These are phyloP conservation scores for Melolontha melolontha DNA, from an alignment of 2,888 invertebrate genomes.

Conservation along the genomic window DNA sequence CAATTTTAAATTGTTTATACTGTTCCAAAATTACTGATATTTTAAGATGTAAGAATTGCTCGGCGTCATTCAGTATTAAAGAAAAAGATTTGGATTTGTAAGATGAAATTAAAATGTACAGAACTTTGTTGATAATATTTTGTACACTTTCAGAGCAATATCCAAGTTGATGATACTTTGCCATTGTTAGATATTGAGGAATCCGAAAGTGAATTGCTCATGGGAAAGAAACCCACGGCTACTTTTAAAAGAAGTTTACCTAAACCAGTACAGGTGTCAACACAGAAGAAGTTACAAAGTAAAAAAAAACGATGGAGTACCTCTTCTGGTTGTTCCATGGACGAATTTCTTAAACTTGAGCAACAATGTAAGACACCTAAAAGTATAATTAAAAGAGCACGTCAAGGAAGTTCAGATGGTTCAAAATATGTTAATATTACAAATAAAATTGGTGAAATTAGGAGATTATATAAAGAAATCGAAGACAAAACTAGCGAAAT, in stretches of 20 bases:
- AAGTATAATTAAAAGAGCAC: neutral
- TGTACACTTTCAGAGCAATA: neutral
- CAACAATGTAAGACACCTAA: constrained; percentile 16
- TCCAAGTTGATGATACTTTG: constrained; percentile 1
- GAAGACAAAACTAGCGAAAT: constrained; percentile 7
- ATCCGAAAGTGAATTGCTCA: neutral
- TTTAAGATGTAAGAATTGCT: too few relatives aligned
- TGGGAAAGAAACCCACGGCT: neutral
- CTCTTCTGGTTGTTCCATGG: constrained; percentile 1
- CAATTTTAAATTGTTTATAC: too few relatives aligned
- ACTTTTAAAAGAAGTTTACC: neutral
- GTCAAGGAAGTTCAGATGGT: neutral
- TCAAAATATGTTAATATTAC: neutral
- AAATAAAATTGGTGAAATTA: constrained; percentile 12
- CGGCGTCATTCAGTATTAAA: too few relatives aligned
- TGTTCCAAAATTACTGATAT: too few relatives aligned
- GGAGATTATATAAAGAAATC: neutral
- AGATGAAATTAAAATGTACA: too few relatives aligned
- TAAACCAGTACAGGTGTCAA: neutral
- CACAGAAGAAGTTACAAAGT: too few relatives aligned
- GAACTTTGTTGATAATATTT: too few relatives aligned
- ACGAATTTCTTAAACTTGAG: constrained; percentile 18
- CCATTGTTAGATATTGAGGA: constrained; percentile 16
- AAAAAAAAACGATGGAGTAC: neutral
- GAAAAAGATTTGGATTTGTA: too few relatives aligned